Evolutionary conservation across 2,797 vertebrate species (phyloP).

Genomic region (Petrocephalus schoutedeni): DNA sequence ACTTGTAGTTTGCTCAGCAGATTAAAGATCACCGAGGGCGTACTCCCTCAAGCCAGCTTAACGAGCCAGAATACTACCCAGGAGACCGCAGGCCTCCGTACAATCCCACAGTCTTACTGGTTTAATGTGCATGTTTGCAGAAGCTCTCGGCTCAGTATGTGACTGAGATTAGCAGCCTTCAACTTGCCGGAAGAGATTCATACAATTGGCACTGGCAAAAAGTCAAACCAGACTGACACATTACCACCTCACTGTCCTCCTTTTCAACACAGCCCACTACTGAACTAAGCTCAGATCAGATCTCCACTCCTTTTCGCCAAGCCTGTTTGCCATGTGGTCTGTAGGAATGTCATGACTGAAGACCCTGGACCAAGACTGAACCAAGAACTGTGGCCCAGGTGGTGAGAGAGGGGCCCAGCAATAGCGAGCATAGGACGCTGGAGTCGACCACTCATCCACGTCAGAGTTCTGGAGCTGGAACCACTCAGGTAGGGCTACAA

Average conservation of each 20-base stretch:
- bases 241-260: background rate
- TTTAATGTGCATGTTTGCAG: background rate
- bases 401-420: background rate
- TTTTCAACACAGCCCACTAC: background rate
- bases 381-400: background rate
- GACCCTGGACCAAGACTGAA: background rate
- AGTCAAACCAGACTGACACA: background rate
- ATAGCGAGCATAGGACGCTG: background rate
- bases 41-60: background rate
- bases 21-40: background rate
- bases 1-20: background rate
- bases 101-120: background rate
- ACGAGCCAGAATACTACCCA: background rate
- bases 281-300: background rate
- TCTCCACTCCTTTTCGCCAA: background rate
- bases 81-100: background rate
- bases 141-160: background rate
- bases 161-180: constrained; percentile 3
- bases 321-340: background rate
- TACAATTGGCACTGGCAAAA: background rate
- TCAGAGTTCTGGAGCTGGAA: background rate
- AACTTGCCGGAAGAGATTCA: background rate
- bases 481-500: background rate
- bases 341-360: background rate
- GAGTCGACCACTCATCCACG: background rate